These are phyloP conservation scores for Plemyria rubiginata DNA, from an alignment of 2,888 invertebrate species.

Conservation along the genomic window DNA sequence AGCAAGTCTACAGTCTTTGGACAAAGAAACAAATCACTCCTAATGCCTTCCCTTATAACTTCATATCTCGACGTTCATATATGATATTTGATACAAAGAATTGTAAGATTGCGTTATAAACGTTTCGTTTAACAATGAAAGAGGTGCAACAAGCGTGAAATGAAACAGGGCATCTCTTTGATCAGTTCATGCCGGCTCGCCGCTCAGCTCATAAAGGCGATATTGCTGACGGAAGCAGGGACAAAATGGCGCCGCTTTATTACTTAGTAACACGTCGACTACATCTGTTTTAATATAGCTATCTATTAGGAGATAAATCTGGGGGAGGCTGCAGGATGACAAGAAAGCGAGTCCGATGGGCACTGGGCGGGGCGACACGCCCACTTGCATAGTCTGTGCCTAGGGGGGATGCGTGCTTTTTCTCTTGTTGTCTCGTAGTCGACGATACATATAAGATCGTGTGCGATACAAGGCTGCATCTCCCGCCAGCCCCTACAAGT, in stretches of 20 bases:
- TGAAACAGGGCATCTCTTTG: conserved; percentile 76
- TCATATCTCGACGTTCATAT: conserved; percentile 26
- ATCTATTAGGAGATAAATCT: conserved; percentile 79
- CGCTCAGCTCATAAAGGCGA: conserved; percentile 77
- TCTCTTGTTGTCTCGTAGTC: conserved; percentile 47
- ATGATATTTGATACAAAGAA: conserved; percentile 45
- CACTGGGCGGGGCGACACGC: conserved; percentile 82
- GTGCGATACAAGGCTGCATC: conserved; percentile 13
- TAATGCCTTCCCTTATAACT: conserved; percentile 16
- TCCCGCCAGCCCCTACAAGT: conserved; percentile 1
- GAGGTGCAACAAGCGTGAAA: conserved; percentile 75
- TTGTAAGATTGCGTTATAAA: conserved; percentile 68
- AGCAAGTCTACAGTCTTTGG: not conserved
- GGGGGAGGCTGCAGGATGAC: conserved; percentile 65
- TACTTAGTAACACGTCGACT: conserved; percentile 82
- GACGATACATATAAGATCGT: conserved; percentile 18
- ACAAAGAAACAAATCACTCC: not conserved
- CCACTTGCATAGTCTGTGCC: conserved; percentile 61
- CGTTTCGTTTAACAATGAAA: conserved; percentile 73
- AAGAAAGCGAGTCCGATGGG: conserved; percentile 60
- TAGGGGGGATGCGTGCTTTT: conserved; percentile 57
- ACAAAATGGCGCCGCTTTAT: conserved; percentile 84
- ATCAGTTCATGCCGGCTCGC: conserved; percentile 73
- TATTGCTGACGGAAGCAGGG: conserved; percentile 77
- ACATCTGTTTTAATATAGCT: conserved; percentile 81